These are phyloP conservation scores for Andrena dorsata DNA, from an alignment of 2,888 invertebrate genomes.

Conservation along the genomic window DNA sequence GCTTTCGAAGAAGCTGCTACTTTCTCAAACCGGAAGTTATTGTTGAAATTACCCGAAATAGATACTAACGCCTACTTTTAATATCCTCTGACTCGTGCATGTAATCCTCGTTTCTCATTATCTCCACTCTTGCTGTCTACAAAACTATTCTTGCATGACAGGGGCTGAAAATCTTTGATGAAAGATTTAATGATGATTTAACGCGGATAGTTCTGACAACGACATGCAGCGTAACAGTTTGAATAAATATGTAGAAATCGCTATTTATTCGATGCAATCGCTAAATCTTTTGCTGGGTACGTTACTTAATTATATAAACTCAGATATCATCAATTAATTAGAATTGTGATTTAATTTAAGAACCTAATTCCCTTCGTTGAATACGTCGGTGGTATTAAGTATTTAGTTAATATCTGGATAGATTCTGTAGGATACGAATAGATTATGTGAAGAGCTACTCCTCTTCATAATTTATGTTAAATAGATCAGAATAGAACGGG, in stretches of 20 bases:
- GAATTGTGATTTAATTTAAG: not conserved
- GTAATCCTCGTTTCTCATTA: constrained; percentile 68
- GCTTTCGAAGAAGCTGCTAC: not conserved
- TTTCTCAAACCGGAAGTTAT: constrained; percentile 1
- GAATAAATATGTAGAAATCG: constrained; percentile 20
- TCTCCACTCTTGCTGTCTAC: constrained; percentile 42
- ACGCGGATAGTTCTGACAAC: constrained; percentile 56
- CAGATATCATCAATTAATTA: not conserved
- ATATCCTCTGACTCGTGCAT: constrained; percentile 56
- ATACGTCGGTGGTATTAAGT: not conserved
- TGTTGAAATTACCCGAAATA: constrained; percentile 23
- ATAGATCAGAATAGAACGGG: too few relatives aligned
- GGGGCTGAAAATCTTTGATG: constrained; percentile 48
- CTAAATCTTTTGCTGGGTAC: constrained; percentile 6
- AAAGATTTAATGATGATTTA: not conserved
- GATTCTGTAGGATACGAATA: too few relatives aligned
- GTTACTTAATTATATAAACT: not conserved
- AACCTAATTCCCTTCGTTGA: not conserved
- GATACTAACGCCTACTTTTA: constrained; percentile 55
- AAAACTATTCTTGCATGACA: constrained; percentile 37
- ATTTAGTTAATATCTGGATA: too few relatives aligned
- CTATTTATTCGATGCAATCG: not conserved
- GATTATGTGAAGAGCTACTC: too few relatives aligned
- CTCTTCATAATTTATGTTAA: too few relatives aligned
- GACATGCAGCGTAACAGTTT: constrained; percentile 22